A percentile compares a stretch with the other conserved stretches of the same genome.
Evolutionary conservation across 2,797 vertebrate genomes (phyloP).

Genomic region (Threskiornis aethiopicus): DNA sequence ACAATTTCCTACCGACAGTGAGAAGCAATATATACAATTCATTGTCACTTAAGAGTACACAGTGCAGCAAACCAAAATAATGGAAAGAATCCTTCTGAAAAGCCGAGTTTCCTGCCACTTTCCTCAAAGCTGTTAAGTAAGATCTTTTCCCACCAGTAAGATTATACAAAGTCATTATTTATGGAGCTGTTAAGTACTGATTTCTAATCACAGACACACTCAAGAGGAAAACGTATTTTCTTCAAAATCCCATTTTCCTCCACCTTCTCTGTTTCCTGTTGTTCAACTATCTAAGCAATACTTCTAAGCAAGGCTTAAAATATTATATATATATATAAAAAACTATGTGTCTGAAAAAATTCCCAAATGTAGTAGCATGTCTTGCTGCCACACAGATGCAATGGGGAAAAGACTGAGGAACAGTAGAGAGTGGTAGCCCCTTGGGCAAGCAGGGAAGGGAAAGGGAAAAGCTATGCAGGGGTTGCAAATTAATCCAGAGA

Average conservation of each 20-base stretch:
- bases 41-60: neutral
- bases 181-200: neutral
- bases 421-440: neutral
- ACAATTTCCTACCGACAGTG: neutral
- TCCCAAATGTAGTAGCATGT: neutral
- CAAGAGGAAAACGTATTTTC: constrained; percentile 7
- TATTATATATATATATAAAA: no score
- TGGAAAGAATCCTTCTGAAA: neutral
- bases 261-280: neutral
- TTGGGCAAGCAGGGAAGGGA: neutral
- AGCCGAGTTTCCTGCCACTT: neutral
- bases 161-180: constrained; percentile 16
- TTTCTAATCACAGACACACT: neutral
- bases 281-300: neutral
- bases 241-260: neutral
- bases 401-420: neutral
- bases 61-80: neutral
- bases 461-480: neutral
- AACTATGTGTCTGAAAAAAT: neutral
- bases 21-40: neutral
- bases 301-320: neutral
- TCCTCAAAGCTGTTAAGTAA: neutral
- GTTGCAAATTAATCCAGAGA: neutral
- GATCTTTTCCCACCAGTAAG: neutral
- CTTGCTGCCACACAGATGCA: neutral